Evolutionary conservation across 2,888 invertebrate genomes (phyloP), one percentile per base, ranked within the genome.

Genomic region (Rhagonycha lutea): DNA sequence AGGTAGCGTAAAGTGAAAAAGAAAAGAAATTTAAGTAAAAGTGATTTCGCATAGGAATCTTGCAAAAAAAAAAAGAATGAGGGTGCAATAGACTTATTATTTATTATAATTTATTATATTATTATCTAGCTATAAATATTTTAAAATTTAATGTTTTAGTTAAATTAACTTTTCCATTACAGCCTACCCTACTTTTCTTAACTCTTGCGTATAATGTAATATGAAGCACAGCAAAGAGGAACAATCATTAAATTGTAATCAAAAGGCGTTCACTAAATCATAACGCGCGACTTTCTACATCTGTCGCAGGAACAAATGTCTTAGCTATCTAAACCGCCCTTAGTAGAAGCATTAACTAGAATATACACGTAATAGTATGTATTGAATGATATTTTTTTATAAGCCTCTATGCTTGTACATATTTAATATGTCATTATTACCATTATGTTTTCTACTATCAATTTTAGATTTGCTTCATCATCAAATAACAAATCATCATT

Each of bases 201-300:
- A 85, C 82, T 83, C 83, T 79, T 81, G 83, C 84, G 81, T 84
- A 18, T 18, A 85, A 85, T 83, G 82, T 81, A 83, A 83, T 80
- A 84, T 83, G 84, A 84, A 84, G 83, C 83, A 83, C 80, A 79
- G 82, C 74, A 81, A 83, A 84, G 81, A 83, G 84, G 86, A 87
- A 87, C 87, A 87, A 87, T 87, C 87, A 87, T 87, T 87, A 87
- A 87, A 87, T 87, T 86, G 87, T 87, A 87, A 87, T 87, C 87
- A 87, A 86, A 85, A 85, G 82, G 82, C 80, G 85, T 84, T 85
- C 47, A 47, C 85, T 87, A 87, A 87, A 87, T 87, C 87, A 87
- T 84, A 80, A 81, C 80, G 83, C 83, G 83, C 84, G 83, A 84
- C 84, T 84, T 76, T 62, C 79, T 83, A 83, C 86, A 86, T 83